Conservation (phyloP, 2,888 invertebrate species). For the Leuctra nigra region DNA sequence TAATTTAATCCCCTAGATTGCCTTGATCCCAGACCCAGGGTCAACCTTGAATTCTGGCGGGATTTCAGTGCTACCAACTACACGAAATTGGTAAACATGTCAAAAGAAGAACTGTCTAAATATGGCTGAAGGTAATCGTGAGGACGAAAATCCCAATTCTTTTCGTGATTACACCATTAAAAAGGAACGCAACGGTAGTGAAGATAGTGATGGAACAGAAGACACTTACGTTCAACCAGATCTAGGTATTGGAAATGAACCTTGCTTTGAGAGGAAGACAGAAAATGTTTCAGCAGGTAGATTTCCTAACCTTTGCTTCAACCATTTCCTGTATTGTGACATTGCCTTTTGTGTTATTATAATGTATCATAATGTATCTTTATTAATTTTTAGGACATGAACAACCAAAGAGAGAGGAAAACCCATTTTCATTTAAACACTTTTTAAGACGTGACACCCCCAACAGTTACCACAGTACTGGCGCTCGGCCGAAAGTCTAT, state of each 20-base stretch:
- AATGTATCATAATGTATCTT: constrained; percentile 23
- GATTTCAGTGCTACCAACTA: no score
- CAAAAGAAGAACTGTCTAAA: neutral
- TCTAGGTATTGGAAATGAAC: constrained; percentile 45
- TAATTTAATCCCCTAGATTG: no score
- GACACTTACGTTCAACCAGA: constrained; percentile 44
- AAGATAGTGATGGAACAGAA: constrained; percentile 35
- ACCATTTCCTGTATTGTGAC: neutral
- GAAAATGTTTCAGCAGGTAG: constrained; percentile 24
- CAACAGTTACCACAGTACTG: constrained; percentile 59
- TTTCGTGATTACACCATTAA: constrained; percentile 20
- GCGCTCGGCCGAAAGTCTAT: constrained; percentile 72
- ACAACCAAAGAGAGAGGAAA: constrained; percentile 56
- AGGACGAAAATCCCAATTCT: constrained; percentile 22
- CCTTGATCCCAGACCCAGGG: no score
- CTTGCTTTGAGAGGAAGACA: constrained; percentile 24
- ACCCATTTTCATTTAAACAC: constrained; percentile 80
- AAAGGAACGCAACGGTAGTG: constrained; percentile 15
- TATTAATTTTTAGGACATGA: constrained; percentile 44
- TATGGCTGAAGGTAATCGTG: constrained; percentile 27
- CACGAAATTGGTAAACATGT: neutral
- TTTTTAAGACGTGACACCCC: constrained; percentile 61
- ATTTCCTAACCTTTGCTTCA: no score
- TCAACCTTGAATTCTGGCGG: no score
- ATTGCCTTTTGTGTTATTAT: no score